Percentiles rank a stretch among this genome's conserved stretches.
These are phyloP conservation scores for Pseudachorutes palmiensis DNA, from an alignment of 1,140 invertebrate genomes.

Conservation along the genomic window DNA sequence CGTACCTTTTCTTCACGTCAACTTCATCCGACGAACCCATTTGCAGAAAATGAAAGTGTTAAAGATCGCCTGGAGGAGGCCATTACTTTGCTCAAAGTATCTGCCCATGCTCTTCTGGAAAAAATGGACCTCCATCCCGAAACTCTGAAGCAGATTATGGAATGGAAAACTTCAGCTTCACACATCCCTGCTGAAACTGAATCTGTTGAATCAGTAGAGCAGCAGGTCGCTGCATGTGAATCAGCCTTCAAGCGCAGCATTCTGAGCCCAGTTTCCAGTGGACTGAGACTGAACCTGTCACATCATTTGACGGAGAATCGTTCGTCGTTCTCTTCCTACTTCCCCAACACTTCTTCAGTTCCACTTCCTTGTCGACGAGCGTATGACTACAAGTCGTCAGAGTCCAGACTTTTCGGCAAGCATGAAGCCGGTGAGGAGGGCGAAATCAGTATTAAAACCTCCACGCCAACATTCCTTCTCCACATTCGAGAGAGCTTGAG, in stretches of 20 bases:
- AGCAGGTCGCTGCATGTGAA: neutral
- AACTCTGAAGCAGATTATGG: neutral
- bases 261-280: neutral
- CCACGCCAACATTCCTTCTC: too few relatives aligned
- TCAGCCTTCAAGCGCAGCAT: neutral
- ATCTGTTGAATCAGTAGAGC: neutral
- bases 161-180: neutral
- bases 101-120: neutral
- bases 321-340: neutral
- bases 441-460: too few relatives aligned
- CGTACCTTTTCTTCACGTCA: too few relatives aligned
- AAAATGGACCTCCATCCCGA: neutral
- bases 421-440: neutral
- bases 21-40: neutral
- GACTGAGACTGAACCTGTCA: neutral
- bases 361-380: neutral
- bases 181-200: neutral
- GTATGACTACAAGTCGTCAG: neutral
- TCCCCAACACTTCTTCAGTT: neutral
- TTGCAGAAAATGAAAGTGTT: neutral
- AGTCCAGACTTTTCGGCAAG: too few relatives aligned
- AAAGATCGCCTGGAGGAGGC: neutral
- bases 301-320: too few relatives aligned
- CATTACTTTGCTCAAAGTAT: neutral
- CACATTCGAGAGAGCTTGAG: neutral